Percentiles rank a stretch among this genome's conserved stretches.
Evolutionary conservation across 2,797 vertebrate genomes (phyloP).

Genomic region (Hephaestus fuliginosus): DNA sequence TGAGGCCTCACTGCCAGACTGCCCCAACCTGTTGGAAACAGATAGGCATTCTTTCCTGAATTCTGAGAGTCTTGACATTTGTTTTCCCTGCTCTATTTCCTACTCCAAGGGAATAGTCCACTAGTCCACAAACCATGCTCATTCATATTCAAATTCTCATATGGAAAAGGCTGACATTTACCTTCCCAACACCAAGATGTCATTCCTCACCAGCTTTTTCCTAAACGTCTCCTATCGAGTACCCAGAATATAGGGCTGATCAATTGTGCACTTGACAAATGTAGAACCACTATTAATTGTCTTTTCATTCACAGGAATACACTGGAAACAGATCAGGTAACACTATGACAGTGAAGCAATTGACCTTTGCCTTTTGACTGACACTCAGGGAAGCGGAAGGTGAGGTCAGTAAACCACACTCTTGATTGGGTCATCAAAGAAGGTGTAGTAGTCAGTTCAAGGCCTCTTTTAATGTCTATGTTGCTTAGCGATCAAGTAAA

Average conservation of each 20-base stretch:
- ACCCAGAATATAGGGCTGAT: neutral
- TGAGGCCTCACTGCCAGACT: slow-evolving; percentile 33
- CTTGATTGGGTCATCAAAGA: neutral
- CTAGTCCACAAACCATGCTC: slow-evolving; percentile 24
- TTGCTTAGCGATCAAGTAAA: neutral
- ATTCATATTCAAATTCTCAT: slow-evolving; percentile 56
- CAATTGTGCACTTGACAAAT: neutral
- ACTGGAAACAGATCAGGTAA: slow-evolving; percentile 18
- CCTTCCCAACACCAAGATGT: slow-evolving; percentile 3
- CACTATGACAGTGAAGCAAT: slow-evolving; percentile 16
- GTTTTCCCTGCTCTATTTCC: slow-evolving; percentile 27
- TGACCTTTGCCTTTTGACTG: slow-evolving; percentile 18
- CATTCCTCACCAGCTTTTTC: neutral
- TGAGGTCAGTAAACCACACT: slow-evolving; percentile 19
- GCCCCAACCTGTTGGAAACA: slow-evolving; percentile 48
- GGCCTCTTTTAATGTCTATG: neutral
- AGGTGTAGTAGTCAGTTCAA: slow-evolving; percentile 1
- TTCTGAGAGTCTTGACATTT: slow-evolving; percentile 56
- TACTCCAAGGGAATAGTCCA: slow-evolving; percentile 37
- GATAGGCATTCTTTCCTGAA: slow-evolving; percentile 41
- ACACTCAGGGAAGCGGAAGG: neutral
- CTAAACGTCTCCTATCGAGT: neutral
- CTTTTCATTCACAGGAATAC: slow-evolving; percentile 6
- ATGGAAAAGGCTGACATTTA: slow-evolving; percentile 52
- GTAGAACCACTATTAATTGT: neutral